phyloP scores from a whole-genome alignment of 2,113 vertebrate genomes.

The Arizona elegans region DNA sequence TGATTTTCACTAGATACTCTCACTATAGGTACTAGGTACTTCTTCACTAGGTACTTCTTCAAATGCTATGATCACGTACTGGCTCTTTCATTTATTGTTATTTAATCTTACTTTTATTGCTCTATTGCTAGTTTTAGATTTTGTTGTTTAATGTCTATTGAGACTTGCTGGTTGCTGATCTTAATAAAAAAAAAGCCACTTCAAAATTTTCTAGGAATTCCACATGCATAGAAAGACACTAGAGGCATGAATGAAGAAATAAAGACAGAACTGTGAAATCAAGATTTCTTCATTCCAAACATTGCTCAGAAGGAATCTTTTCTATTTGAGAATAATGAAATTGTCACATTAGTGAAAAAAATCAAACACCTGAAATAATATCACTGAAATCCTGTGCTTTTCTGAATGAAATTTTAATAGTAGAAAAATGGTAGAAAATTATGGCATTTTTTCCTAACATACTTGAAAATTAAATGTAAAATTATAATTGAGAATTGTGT shows the following conservation, averaged over 20 bases:
- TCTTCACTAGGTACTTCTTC: not conserved
- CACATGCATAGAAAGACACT: not conserved
- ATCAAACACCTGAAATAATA: not conserved
- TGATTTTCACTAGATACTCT: not conserved
- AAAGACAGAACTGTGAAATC: not conserved
- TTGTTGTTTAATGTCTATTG: not conserved
- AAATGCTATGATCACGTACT: not conserved
- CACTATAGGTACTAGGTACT: not conserved
- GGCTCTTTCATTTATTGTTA: not conserved
- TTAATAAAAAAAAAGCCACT: not conserved
- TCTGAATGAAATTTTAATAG: not conserved
- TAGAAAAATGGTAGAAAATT: not conserved
- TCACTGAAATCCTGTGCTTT: not conserved
- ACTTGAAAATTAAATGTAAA: not conserved
- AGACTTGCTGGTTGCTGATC: not conserved
- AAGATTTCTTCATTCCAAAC: not conserved
- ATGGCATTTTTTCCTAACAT: not conserved
- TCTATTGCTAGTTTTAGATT: not conserved
- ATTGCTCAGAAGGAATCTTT: not conserved
- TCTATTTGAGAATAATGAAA: not conserved
- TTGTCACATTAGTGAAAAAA: not conserved
- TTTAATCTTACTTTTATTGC: not conserved
- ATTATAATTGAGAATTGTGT: not conserved
- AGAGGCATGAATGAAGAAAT: not conserved
- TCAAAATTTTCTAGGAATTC: not conserved